Evolutionary conservation across 2,797 vertebrate genomes (phyloP).

Genomic region (Anolis apletophallus): DNA sequence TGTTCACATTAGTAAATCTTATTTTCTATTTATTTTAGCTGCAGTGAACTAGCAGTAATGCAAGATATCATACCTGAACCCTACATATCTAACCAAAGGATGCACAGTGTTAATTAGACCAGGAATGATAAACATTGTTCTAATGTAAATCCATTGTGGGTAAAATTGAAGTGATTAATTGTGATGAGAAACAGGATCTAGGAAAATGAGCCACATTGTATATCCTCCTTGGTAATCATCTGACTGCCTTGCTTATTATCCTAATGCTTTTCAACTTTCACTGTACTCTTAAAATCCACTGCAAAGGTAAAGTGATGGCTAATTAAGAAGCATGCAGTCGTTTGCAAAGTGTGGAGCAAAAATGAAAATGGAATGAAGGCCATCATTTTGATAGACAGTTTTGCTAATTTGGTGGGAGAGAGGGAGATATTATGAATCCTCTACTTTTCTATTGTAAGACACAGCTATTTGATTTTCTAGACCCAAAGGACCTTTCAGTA

Average conservation of each 20-base stretch:
- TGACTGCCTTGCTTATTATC: background rate
- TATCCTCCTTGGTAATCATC: background rate
- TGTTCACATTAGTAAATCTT: background rate
- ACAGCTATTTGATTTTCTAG: conserved; percentile 18
- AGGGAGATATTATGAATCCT: conserved; percentile 42
- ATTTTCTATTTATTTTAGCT: conserved; percentile 22
- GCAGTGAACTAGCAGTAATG: background rate
- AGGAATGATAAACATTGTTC: background rate
- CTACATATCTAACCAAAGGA: conserved; percentile 16
- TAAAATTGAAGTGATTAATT: conserved; percentile 18
- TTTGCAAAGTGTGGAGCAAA: background rate
- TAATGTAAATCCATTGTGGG: background rate
- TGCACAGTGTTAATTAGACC: rapidly evolving
- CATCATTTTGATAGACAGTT: background rate
- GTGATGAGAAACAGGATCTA: conserved; percentile 20
- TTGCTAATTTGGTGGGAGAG: conserved; percentile 30
- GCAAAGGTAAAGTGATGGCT: background rate
- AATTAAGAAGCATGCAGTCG: conserved; percentile 22
- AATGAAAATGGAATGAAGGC: conserved; percentile 37
- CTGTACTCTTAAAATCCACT: background rate
- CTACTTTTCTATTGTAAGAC: conserved; percentile 14
- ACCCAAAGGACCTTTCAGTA: conserved; percentile 43
- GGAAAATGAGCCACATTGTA: conserved; percentile 26
- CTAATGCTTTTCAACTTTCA: conserved; percentile 24
- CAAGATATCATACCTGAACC: background rate